Percentiles rank a stretch among this genome's conserved stretches.
Conservation (phyloP, 2,888 invertebrate genomes). For the Protodeltote pygarga region DNA sequence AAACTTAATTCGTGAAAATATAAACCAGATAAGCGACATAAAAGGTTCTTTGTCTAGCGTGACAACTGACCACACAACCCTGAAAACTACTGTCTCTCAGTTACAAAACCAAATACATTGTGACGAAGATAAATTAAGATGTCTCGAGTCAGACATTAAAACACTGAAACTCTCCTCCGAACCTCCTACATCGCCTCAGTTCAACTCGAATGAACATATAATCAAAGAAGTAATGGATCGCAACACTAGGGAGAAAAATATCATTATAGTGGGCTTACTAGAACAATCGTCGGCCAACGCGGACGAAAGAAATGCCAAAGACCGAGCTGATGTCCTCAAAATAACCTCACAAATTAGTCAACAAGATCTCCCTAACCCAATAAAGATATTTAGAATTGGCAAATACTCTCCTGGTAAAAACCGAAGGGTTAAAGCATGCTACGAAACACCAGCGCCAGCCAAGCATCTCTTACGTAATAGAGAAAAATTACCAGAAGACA, state of each 20-base stretch:
- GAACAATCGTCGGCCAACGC: not conserved
- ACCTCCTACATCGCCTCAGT: not conserved
- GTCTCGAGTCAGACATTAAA: not conserved
- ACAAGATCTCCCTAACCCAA: no score
- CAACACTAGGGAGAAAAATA: not conserved
- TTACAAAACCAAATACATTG: not conserved
- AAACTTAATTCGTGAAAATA: not conserved
- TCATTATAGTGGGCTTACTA: not conserved
- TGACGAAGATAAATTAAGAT: not conserved
- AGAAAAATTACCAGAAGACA: no score
- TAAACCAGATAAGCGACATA: conserved; percentile 1
- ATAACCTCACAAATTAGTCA: no score
- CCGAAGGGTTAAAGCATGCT: no score
- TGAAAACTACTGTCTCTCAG: not conserved
- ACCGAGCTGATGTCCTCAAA: not conserved
- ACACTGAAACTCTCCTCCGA: not conserved
- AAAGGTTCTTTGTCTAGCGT: not conserved
- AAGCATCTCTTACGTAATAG: no score
- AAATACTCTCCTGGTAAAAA: no score
- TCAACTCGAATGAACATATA: not conserved
- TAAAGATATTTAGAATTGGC: no score
- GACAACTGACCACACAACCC: not conserved
- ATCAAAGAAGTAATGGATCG: not conserved
- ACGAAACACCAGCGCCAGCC: no score
- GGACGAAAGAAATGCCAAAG: not conserved